phyloP scores from a whole-genome alignment of 2,888 invertebrate genomes.

The Drosophila macrospina region DNA sequence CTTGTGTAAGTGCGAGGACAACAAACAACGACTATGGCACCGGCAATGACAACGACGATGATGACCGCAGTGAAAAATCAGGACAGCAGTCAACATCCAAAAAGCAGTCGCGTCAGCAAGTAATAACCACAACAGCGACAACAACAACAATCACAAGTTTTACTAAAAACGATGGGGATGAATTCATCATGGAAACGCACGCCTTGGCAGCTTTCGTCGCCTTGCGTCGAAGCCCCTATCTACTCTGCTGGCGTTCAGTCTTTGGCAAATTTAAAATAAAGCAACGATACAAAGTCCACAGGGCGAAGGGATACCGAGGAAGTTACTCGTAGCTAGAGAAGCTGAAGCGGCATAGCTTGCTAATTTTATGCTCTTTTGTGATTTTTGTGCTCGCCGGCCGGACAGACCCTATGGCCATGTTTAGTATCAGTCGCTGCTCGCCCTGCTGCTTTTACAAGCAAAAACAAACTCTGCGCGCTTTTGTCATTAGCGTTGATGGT shows the following conservation, averaged over 20 bases:
- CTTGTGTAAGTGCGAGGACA: slow-evolving; percentile 75
- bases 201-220: slow-evolving; percentile 3
- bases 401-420: slow-evolving; percentile 77
- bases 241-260: slow-evolving; percentile 2
- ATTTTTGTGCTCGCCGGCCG: slow-evolving; percentile 72
- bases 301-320: slow-evolving; percentile 7
- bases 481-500: slow-evolving; percentile 80
- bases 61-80: slow-evolving; percentile 67
- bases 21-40: slow-evolving; percentile 31
- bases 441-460: slow-evolving; percentile 33
- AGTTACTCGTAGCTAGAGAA: slow-evolving; percentile 38
- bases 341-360: slow-evolving; percentile 62
- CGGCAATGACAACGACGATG: slow-evolving; percentile 19
- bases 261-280: slow-evolving; percentile 70
- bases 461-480: slow-evolving; percentile 80
- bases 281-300: slow-evolving; percentile 63
- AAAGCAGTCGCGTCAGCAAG: slow-evolving; percentile 24
- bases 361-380: slow-evolving; percentile 81
- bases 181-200: slow-evolving; percentile 72
- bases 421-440: slow-evolving; percentile 56
- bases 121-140: slow-evolving; percentile 29
- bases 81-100: slow-evolving; percentile 54
- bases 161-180: slow-evolving; percentile 76
- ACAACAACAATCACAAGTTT: slow-evolving; percentile 70
- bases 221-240: background rate